Percentiles rank a stretch among this genome's conserved stretches.
phyloP scores from a whole-genome alignment of 2,113 vertebrate genomes.

The Amia ocellicauda region DNA sequence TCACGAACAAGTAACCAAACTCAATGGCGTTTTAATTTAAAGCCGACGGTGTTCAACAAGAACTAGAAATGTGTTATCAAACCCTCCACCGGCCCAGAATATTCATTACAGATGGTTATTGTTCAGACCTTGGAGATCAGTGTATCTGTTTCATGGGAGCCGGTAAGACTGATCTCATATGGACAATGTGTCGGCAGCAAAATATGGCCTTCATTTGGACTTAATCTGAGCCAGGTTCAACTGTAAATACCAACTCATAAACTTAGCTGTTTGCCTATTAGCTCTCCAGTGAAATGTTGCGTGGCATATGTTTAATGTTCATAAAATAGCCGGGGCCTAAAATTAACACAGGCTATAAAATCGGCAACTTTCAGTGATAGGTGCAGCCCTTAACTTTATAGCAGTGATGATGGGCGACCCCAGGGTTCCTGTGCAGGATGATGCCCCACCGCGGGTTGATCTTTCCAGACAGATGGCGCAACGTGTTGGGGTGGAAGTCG shows the following conservation, averaged over 20 bases:
- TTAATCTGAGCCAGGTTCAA: slow-evolving; percentile 4
- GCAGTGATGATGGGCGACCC: background rate
- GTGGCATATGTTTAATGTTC: background rate
- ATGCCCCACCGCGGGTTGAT: background rate
- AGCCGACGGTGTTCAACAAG: background rate
- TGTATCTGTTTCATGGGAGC: slow-evolving; percentile 10
- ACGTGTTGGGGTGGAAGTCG: background rate
- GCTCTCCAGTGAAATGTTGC: background rate
- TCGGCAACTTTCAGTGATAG: background rate
- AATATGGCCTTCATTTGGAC: slow-evolving; percentile 11
- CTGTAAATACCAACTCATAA: slow-evolving; percentile 4
- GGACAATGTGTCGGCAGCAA: background rate
- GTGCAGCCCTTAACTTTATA: background rate
- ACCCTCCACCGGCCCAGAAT: background rate
- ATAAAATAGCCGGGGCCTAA: background rate
- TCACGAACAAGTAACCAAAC: slow-evolving; percentile 11
- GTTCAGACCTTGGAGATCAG: slow-evolving; percentile 1
- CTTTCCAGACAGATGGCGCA: slow-evolving; percentile 9
- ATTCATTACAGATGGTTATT: slow-evolving; percentile 7
- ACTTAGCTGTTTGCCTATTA: background rate
- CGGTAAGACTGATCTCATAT: slow-evolving; percentile 1
- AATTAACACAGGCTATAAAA: slow-evolving; percentile 1
- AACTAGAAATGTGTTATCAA: background rate
- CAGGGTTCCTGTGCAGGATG: background rate
- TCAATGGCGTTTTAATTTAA: slow-evolving; percentile 8